Evolutionary conservation across 2,888 invertebrate species (phyloP), one percentile per base, ranked within the genome.

Genomic region (Isoperla grammatica): DNA sequence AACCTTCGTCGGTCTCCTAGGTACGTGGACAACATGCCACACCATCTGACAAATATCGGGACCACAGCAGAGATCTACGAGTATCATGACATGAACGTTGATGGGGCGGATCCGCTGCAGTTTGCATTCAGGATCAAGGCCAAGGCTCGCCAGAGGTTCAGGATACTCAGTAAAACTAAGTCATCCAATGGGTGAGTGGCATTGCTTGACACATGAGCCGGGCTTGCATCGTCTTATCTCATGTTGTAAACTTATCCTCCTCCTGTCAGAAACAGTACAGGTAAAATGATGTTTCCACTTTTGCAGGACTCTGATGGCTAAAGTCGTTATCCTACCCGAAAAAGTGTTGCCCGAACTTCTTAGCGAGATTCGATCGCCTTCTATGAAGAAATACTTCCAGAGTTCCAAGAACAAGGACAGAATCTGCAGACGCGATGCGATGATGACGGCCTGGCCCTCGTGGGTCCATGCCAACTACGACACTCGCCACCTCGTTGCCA

Each of bases 61-160:
- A 83, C 84, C 0, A 82, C 84, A 2, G 84, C 84, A 66, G 85
- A 86, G 72, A 81, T 86, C 6, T 81, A 82, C 64, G 83, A 83
- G 60, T 80, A 79, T 61, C 78, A 78, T 57, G 79, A 81, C 59
- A 79, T 78, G 59, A 69, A 68, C 13, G 74, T 74, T 4, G 29
- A 29, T 29, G 29, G 29, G 8, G 29, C 4, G 1, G 68, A 70
- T 3, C 17, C 11, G 2, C 17, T 19, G 45, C 17, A 45, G 45
- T 45, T 19, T 46, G 6, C 22, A n/a, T 46, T 87, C n/a, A 79
- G 82, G 22, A 76, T 87, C 13, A 86, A 86, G 73, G 89, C 90
- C 0, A 84, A 84, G 69, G 90, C 88, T 0, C 74, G 90, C 53
- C 90, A 91, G 71, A 77, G 91, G 61, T 90, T 91, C 71, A 77